phyloP scores from a whole-genome alignment of 2,113 vertebrate genomes.

The Cariama cristata region DNA sequence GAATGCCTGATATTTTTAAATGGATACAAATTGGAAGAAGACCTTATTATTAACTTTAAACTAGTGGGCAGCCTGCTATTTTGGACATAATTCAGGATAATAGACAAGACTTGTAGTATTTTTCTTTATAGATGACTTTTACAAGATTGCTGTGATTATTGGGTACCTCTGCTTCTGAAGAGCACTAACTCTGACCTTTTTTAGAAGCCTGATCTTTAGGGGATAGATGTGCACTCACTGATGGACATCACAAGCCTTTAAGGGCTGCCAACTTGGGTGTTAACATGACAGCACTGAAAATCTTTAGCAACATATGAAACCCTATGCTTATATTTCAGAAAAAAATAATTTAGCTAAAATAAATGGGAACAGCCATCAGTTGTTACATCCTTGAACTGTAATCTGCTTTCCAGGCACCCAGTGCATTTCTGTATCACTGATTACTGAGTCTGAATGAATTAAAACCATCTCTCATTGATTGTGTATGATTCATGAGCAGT shows the following conservation, averaged over 20 bases:
- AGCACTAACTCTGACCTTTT: neutral
- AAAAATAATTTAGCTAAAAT: neutral
- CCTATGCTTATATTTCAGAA: neutral
- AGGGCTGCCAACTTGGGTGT: neutral
- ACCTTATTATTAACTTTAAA: neutral
- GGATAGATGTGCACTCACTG: neutral
- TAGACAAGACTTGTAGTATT: neutral
- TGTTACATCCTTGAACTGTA: neutral
- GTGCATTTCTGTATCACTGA: neutral
- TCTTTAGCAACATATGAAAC: neutral
- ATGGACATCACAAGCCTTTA: neutral
- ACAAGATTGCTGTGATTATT: neutral
- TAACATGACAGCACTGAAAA: neutral
- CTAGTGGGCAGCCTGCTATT: neutral
- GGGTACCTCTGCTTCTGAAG: neutral
- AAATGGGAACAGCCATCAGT: neutral
- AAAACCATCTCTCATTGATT: neutral
- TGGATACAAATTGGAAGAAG: neutral
- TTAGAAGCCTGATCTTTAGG: neutral
- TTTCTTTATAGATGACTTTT: slow-evolving; percentile 3
- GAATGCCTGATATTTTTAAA: neutral
- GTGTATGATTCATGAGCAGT: neutral
- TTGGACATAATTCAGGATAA: neutral
- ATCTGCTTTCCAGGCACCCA: neutral
- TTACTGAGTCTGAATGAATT: neutral